Conservation (phyloP, 2,797 vertebrate species). For the Melopsittacus undulatus region DNA sequence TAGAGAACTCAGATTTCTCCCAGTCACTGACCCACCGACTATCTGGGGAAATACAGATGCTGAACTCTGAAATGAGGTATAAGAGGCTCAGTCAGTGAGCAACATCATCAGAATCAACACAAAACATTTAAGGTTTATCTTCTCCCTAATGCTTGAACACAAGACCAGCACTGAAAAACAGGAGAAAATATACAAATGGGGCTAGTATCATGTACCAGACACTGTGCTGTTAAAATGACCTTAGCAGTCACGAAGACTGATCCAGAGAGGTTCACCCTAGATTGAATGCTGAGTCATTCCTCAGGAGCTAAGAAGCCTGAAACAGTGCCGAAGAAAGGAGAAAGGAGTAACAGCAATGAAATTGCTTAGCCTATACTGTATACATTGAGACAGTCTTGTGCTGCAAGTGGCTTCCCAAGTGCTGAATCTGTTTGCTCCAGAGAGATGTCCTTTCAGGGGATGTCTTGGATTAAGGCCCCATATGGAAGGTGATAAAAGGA, state of each 20-base stretch:
- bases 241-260: background rate
- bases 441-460: background rate
- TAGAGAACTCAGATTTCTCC: background rate
- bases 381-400: background rate
- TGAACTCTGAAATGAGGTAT: background rate
- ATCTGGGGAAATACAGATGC: background rate
- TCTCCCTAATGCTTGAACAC: background rate
- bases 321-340: background rate
- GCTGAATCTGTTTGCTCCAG: background rate
- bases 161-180: background rate
- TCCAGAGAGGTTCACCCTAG: background rate
- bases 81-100: background rate
- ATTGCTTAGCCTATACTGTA: background rate
- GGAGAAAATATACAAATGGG: background rate
- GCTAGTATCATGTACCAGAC: background rate
- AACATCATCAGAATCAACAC: background rate
- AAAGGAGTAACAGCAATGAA: background rate
- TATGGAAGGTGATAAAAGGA: conserved; percentile 14
- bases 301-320: background rate
- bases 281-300: background rate
- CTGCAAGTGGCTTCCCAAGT: background rate
- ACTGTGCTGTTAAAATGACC: background rate
- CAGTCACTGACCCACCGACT: background rate
- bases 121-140: background rate
- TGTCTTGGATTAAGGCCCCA: background rate